Evolutionary conservation across 37 sponge, comb jelly and placozoan genomes (phyloP), one percentile per base, ranked within the genome.

Genomic region (Spongilla lacustris): DNA sequence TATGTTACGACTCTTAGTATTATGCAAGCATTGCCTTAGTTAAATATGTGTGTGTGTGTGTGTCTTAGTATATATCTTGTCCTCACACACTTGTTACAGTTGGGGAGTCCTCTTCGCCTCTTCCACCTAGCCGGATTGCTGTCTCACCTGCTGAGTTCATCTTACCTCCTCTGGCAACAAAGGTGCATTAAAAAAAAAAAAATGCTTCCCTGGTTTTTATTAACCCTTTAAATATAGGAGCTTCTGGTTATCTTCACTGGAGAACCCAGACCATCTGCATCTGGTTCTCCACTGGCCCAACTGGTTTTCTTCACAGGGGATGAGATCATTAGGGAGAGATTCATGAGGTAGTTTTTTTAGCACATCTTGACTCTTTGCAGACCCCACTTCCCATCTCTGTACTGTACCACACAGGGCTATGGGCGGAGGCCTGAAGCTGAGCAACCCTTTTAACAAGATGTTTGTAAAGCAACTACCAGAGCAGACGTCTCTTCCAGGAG

Each of bases 61-160:
- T 17, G 21, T 19, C 58, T 17, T 58, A 19, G 4, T 19, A 58
- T 1, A 19, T 58, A 13, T 58, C 58, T 58, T 6, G 58, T 58
- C 21, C 11, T 58, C 80, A 58, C 21, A 58, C 58, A 50, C 26
- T 50, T 76, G 23, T 36, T 69, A 30, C 66, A 9, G 78, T 72
- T 2, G 67, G 32, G 25, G 83, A 83, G 50, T 48, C 6, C 36
- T 30, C n/a, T 46, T 24, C 84, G 19, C 68, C 79, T 30, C 78
- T 80, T 24, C 82, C 91, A 35, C 67, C 48, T 17, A 27, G 74
- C 26, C 81, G 66, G n/a, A 74, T 69, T 28, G 78, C 34, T 35
- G 36, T 91, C 21, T 68, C 66, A 27, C 87, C 91, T 3, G 27
- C 91, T n/a, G 74, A 86, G 73, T 67, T 82, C 25, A 41, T 86